Conservation (phyloP, 1,140 invertebrate genomes). For the Zaprionus ornatus region DNA sequence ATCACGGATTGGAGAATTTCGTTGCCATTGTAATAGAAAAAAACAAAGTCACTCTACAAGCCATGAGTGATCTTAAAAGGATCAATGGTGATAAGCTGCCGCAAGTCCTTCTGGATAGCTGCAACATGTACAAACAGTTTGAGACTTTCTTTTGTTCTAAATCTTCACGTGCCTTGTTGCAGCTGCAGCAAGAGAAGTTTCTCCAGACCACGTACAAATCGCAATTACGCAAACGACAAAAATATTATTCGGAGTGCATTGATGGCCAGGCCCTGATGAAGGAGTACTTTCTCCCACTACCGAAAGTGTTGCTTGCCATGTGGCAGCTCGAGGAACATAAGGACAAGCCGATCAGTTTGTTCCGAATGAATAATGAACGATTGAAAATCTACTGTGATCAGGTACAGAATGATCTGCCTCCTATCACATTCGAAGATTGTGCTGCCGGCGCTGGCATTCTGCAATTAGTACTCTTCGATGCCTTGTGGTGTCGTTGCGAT, state of each 20-base stretch:
- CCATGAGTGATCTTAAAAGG: constrained; percentile 10
- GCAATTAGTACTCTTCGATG: constrained; percentile 37
- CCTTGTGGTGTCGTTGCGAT: constrained; percentile 26
- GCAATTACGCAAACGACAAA: neutral
- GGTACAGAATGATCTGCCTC: constrained; percentile 35
- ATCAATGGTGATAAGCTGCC: constrained; percentile 7
- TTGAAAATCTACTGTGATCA: constrained; percentile 17
- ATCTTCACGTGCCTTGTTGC: neutral
- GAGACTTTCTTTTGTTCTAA: constrained; percentile 18
- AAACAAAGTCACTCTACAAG: neutral
- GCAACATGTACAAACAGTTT: constrained; percentile 16
- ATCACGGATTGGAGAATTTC: constrained; percentile 30
- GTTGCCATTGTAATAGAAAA: constrained; percentile 29
- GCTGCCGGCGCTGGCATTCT: constrained; percentile 16
- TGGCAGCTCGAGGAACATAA: constrained; percentile 31
- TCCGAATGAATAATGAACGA: constrained; percentile 16
- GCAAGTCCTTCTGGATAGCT: constrained; percentile 9
- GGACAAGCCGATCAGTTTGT: constrained; percentile 18
- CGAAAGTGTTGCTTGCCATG: constrained; percentile 19
- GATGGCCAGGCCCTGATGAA: neutral
- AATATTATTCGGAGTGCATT: constrained; percentile 9
- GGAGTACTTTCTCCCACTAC: constrained; percentile 3
- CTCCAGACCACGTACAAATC: neutral
- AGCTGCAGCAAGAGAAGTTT: neutral
- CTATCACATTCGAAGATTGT: constrained; percentile 36